Conservation (phyloP, 2,113 vertebrate genomes). For the Alosa alosa region DNA sequence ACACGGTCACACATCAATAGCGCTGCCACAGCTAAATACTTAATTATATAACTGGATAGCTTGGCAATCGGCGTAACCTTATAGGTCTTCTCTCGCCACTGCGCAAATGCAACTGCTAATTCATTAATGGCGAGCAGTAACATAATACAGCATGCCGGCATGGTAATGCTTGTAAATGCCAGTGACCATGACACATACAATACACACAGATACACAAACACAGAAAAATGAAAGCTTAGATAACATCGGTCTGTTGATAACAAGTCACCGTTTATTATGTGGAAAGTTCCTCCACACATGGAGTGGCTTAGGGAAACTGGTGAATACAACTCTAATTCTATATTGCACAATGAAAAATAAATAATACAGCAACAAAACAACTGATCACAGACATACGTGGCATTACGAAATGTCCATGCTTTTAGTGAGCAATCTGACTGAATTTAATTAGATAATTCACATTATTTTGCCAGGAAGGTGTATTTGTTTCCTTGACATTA, state of each 20-base stretch:
- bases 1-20: slow-evolving; percentile 7
- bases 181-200: background rate
- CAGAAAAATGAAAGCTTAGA: background rate
- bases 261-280: background rate
- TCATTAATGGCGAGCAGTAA: slow-evolving; percentile 28
- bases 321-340: no score
- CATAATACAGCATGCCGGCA: background rate
- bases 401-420: background rate
- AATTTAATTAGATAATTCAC: background rate
- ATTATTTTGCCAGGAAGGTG: no score
- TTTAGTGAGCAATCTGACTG: background rate
- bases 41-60: slow-evolving; percentile 30
- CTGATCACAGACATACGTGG: background rate
- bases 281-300: no score
- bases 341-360: background rate
- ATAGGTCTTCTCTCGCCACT: background rate
- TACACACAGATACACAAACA: background rate
- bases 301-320: no score
- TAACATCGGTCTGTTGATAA: background rate
- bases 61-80: slow-evolving; percentile 8
- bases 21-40: slow-evolving; percentile 28
- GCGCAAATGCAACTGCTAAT: slow-evolving; percentile 24
- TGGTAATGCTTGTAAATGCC: background rate
- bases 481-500: no score
- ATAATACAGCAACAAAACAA: background rate